Evolutionary conservation across 2,113 vertebrate species (phyloP).

Genomic region (Taurulus bubalis): DNA sequence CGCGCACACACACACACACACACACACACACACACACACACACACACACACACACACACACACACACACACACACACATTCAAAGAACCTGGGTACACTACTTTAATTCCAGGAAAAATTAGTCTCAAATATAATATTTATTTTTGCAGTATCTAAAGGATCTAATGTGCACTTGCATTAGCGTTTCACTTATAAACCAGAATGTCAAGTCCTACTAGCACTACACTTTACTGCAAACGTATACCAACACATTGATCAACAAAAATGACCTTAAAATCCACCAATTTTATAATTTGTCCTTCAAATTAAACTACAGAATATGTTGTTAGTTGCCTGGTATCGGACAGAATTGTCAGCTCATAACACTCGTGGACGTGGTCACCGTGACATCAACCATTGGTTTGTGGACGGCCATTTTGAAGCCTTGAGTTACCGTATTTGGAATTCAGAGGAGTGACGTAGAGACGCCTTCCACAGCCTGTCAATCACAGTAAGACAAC

Average conservation of each 20-base stretch:
- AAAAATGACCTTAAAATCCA: not conserved
- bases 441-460: no score
- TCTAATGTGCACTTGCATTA: not conserved
- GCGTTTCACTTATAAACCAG: not conserved
- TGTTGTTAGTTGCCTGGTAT: not conserved
- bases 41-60: not conserved
- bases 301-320: not conserved
- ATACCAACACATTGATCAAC: not conserved
- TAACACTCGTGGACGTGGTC: no score
- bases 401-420: no score
- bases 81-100: not conserved
- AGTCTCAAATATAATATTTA: conserved; percentile 23
- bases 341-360: no score
- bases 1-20: not conserved
- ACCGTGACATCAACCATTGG: no score
- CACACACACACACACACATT: not conserved
- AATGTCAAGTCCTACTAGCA: not conserved
- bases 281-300: no score
- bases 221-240: not conserved
- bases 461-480: no score
- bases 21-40: not conserved
- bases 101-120: conserved; percentile 12
- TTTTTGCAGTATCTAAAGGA: conserved; percentile 11
- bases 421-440: no score
- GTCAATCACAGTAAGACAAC: no score